phyloP scores from a whole-genome alignment of 2,888 invertebrate genomes.

The Candidula unifasciata region DNA sequence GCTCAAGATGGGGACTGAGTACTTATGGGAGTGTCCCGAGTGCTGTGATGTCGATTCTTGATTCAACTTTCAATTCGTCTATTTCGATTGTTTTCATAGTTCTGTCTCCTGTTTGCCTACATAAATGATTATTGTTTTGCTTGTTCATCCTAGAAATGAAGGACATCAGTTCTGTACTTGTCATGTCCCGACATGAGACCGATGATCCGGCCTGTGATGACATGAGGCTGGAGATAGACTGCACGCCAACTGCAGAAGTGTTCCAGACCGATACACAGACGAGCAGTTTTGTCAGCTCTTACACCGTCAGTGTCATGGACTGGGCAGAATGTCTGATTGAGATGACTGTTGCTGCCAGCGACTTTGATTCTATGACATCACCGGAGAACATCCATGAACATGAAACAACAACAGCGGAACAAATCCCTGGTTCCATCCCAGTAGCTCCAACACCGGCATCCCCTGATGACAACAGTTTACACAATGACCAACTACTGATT shows the following conservation, averaged over 20 bases:
- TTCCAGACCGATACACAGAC: not conserved
- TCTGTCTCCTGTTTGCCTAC: no score
- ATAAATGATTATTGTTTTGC: no score
- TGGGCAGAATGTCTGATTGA: conserved; percentile 3
- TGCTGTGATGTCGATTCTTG: no score
- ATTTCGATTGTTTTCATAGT: no score
- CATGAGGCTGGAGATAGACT: not conserved
- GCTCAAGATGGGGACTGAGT: no score
- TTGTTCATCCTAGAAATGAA: conserved; percentile 25
- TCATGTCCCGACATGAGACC: conserved; percentile 11
- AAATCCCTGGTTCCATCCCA: no score
- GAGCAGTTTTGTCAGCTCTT: not conserved
- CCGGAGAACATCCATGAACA: not conserved
- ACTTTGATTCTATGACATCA: not conserved
- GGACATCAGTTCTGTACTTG: conserved; percentile 3
- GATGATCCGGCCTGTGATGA: not conserved
- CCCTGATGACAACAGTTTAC: not conserved
- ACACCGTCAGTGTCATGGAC: conserved; percentile 5
- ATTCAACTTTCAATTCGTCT: no score
- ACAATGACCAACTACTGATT: not conserved
- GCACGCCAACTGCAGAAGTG: not conserved
- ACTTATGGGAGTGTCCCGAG: no score
- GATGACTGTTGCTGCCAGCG: not conserved
- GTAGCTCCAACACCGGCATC: no score
- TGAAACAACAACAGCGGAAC: not conserved